Base-by-base conservation (phyloP, 1,140 invertebrate genomes). In the Hydropsyche tenuis region DNA sequence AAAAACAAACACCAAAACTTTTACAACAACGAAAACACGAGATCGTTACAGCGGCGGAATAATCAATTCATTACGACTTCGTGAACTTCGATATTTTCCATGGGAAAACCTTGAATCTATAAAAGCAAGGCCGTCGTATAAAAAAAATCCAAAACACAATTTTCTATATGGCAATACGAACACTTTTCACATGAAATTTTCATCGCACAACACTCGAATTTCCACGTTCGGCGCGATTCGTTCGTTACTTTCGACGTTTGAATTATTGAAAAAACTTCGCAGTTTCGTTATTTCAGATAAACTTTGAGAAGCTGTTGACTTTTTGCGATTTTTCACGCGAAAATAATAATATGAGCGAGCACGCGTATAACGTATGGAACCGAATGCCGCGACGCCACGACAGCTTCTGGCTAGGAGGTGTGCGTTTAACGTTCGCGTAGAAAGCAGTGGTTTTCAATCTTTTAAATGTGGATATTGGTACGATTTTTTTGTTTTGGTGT, bases 331-430 rank as follows among this genome's bases (percentile, higher is more conserved):
- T 46, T 27, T 37, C 23, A 48, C 4, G 6, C 14, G 42, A 23
- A 69, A 20, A 69, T 27, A 43, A 46, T 9, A 42, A 20, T 27
- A 30, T 37, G 46, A 48, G 51, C 6, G 20, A 1, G 45, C 45
- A n/a, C n/a, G n/a, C n/a, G n/a, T n/a, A n/a, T n/a, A n/a, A n/a
- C n/a, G n/a, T n/a, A n/a, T n/a, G n/a, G 71, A 46, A 48, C 75
- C 68, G 66, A 48, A 69, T 72, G 72, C 12, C 75, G 72, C 75
- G 75, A 68, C 51, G 75, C 63, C 75, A 45, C 72, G 72, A 66
- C 42, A 45, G 64, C 75, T 73, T 73, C 72, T 76, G 74, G 69
- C 1, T 12, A n/a, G 60, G 12, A 22, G 66, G 5, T 18, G 18
- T 16, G 25, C 23, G 23, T 16, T 1, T 45, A n/a, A 23, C 45